Evolutionary conservation across 2,888 invertebrate genomes (phyloP).

Genomic region (Tanytarsus gracilentus): DNA sequence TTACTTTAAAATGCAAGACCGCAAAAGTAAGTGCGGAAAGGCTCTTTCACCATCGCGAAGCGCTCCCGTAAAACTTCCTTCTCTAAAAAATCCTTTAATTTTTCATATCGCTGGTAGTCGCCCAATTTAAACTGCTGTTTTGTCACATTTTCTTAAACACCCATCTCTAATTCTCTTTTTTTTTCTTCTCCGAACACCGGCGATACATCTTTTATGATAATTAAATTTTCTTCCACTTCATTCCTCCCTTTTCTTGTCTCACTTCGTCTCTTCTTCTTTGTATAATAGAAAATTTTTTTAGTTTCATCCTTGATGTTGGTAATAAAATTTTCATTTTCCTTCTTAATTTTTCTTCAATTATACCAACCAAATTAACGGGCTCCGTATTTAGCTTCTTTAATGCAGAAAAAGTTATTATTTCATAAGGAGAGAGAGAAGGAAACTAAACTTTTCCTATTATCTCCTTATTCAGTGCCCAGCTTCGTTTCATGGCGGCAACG

Average conservation of each 20-base stretch:
- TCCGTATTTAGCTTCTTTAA: slow-evolving; percentile 25
- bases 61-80: too few species aligned
- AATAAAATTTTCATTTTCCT: slow-evolving; percentile 21
- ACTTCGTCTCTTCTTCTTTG: slow-evolving; percentile 8
- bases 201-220: slow-evolving; percentile 28
- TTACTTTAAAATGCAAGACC: not conserved
- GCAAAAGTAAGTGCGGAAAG: slow-evolving; percentile 22
- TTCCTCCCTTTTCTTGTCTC: not conserved
- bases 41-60: slow-evolving; percentile 12
- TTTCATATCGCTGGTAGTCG: too few species aligned
- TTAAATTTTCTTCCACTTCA: slow-evolving; percentile 22
- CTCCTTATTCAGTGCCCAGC: slow-evolving; percentile 2
- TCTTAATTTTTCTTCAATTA: slow-evolving; percentile 28
- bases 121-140: too few species aligned
- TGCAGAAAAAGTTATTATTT: slow-evolving; percentile 28
- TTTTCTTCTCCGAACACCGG: slow-evolving; percentile 20
- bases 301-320: not conserved
- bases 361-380: slow-evolving; percentile 27
- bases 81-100: too few species aligned
- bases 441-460: slow-evolving; percentile 24
- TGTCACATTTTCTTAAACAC: too few species aligned
- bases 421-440: not conserved
- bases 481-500: not conserved
- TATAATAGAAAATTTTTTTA: not conserved
- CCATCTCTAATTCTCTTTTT: slow-evolving; percentile 18